These are phyloP conservation scores for Malacosoma neustria DNA, from an alignment of 2,888 invertebrate genomes.

Conservation along the genomic window DNA sequence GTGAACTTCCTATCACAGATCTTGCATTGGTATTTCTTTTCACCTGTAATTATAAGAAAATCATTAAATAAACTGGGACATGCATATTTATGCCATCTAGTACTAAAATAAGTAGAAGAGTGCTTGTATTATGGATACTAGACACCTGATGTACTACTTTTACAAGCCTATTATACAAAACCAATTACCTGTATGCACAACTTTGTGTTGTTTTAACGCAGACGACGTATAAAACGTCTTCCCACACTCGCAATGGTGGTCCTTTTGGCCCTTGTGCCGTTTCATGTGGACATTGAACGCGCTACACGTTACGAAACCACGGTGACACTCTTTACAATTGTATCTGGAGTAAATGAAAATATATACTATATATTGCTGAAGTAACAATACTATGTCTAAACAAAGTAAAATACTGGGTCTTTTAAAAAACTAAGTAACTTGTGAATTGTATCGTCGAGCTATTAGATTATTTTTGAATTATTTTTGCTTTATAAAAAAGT, in stretches of 20 bases:
- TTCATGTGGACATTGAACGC: slow-evolving; percentile 59
- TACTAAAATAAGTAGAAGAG: no score
- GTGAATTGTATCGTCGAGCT: no score
- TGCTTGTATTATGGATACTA: no score
- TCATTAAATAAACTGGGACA: no score
- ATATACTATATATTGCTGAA: background rate
- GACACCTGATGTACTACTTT: no score
- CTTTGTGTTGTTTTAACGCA: slow-evolving; percentile 55
- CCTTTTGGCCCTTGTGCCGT: slow-evolving; percentile 58
- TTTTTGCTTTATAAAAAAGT: no score
- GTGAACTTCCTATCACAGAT: slow-evolving; percentile 61
- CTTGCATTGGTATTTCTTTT: slow-evolving; percentile 61
- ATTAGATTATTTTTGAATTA: no score
- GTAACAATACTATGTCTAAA: background rate
- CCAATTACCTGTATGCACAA: slow-evolving; percentile 41
- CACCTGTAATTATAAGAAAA: slow-evolving; percentile 35
- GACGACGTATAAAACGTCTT: slow-evolving; percentile 65
- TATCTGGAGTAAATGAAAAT: slow-evolving; percentile 31
- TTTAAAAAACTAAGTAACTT: no score
- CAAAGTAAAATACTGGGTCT: no score
- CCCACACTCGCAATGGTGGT: slow-evolving; percentile 62
- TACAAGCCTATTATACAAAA: no score
- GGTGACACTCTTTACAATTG: slow-evolving; percentile 51
- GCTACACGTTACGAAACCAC: slow-evolving; percentile 60
- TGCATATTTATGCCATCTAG: no score